Evolutionary conservation across 1,140 invertebrate genomes (phyloP).

Genomic region (Aphidius gifuensis): DNA sequence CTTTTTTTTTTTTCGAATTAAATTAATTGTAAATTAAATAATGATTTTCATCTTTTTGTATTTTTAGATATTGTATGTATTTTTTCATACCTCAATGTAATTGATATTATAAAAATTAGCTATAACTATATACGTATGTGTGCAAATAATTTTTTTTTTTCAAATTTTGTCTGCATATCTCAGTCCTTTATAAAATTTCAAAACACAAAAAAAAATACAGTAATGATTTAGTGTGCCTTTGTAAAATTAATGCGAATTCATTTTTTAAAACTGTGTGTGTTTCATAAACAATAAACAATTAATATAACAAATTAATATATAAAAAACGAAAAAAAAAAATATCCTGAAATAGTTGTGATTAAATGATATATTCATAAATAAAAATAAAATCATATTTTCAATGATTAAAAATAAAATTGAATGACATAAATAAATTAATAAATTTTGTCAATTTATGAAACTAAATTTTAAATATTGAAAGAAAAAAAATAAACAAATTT

Average conservation of each 20-base stretch:
- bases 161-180: too few species aligned
- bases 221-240: too few species aligned
- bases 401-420: neutral
- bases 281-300: too few species aligned
- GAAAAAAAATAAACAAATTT: neutral
- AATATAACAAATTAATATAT: too few species aligned
- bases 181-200: too few species aligned
- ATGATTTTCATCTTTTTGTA: too few species aligned
- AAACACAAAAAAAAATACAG: too few species aligned
- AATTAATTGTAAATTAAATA: too few species aligned
- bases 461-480: neutral
- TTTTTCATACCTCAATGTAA: conserved; percentile 29
- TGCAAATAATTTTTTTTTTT: neutral
- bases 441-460: neutral
- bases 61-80: conserved; percentile 24
- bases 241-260: too few species aligned
- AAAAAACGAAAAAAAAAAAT: neutral
- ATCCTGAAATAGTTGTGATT: neutral
- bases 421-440: neutral
- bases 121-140: conserved; percentile 1
- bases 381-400: neutral
- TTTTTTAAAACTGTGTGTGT: too few species aligned
- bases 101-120: conserved; percentile 2
- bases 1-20: conserved; percentile 13
- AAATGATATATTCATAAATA: neutral